Conservation (phyloP, 1,140 invertebrate species). For the Eubasilissa regina region DNA sequence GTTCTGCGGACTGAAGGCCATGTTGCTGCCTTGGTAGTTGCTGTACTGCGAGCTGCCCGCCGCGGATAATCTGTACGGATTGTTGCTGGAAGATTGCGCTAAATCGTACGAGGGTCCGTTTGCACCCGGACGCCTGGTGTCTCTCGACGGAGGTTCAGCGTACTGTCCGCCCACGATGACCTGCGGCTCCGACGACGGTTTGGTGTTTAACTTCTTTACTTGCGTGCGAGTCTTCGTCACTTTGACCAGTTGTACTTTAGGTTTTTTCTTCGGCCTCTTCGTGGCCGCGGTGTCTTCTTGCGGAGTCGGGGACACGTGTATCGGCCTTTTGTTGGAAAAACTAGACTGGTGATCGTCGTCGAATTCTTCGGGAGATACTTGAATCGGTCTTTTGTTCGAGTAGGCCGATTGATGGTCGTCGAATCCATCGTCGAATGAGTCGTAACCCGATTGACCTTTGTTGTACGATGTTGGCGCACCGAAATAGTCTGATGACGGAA, state of each 20-base stretch:
- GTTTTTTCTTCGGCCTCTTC: constrained; percentile 56
- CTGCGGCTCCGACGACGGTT: constrained; percentile 56
- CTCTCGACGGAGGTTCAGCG: constrained; percentile 68
- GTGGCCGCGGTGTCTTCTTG: constrained; percentile 61
- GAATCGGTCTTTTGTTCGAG: constrained; percentile 51
- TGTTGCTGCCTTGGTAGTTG: constrained; percentile 70
- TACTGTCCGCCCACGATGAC: constrained; percentile 66
- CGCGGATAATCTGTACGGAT: constrained; percentile 62
- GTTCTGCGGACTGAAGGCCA: constrained; percentile 72
- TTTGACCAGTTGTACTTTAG: constrained; percentile 39
- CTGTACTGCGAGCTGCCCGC: constrained; percentile 65
- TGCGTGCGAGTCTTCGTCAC: constrained; percentile 59
- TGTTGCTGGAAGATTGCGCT: constrained; percentile 23
- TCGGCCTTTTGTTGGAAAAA: constrained; percentile 52
- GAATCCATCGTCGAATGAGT: constrained; percentile 39
- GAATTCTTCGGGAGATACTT: constrained; percentile 60
- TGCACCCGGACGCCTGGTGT: constrained; percentile 33
- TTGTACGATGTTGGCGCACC: constrained; percentile 42
- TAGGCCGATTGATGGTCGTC: constrained; percentile 59
- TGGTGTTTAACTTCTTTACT: constrained; percentile 60
- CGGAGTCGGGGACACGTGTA: constrained; percentile 59
- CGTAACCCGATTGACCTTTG: constrained; percentile 34
- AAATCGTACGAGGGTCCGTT: constrained; percentile 21
- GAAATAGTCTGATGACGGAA: constrained; percentile 55
- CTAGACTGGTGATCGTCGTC: constrained; percentile 61